Evolutionary conservation across 53 echinoderm and acorn worm species (phyloP).

Genomic region (Actinopyga echinites): DNA sequence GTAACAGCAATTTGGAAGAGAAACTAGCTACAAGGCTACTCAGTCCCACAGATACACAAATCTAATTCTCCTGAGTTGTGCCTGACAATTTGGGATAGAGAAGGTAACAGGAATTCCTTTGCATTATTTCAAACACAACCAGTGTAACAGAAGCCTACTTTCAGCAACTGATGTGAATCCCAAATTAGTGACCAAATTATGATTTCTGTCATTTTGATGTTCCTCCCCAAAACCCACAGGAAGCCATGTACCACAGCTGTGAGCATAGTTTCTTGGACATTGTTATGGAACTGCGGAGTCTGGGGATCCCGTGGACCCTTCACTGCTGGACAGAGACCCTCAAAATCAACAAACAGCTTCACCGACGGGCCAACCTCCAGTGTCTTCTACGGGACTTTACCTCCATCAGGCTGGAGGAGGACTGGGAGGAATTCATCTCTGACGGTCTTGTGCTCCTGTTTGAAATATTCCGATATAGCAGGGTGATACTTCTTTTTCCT

Average conservation of each 20-base stretch:
- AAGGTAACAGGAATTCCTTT: no score
- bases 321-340: slow-evolving; percentile 82
- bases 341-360: slow-evolving; percentile 67
- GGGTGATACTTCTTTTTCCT: slow-evolving; percentile 41
- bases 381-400: slow-evolving; percentile 86
- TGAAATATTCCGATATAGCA: slow-evolving; percentile 86
- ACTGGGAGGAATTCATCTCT: slow-evolving; percentile 80
- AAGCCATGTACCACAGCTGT: slow-evolving; percentile 98
- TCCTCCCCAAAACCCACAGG: slow-evolving; percentile 43
- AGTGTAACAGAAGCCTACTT: no score
- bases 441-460: slow-evolving; percentile 90
- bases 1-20: no score
- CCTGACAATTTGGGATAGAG: no score
- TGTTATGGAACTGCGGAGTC: slow-evolving; percentile 91
- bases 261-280: slow-evolving; percentile 91
- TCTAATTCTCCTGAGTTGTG: no score
- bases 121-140: no score
- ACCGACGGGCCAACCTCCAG: slow-evolving; percentile 78
- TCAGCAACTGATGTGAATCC: no score
- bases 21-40: no score
- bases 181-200: no score
- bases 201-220: no score
- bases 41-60: no score
- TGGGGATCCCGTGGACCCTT: slow-evolving; percentile 87
- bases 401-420: slow-evolving; percentile 80